phyloP scores from a whole-genome alignment of 2,888 invertebrate species.

The Suillia variegata region DNA sequence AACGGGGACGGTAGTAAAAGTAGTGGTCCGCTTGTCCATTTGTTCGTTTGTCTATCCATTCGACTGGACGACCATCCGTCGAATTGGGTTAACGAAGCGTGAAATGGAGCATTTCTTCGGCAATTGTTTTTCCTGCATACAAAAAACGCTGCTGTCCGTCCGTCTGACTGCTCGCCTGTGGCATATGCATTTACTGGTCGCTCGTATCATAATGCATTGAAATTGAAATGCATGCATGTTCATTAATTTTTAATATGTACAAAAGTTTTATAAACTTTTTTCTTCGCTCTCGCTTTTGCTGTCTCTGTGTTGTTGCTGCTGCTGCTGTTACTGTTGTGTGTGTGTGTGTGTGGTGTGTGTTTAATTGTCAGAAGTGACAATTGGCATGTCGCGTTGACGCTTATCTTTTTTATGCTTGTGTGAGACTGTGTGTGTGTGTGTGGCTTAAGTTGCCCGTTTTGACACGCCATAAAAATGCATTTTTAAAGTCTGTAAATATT shows the following conservation, averaged over 20 bases:
- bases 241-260: background rate
- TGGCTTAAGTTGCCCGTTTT: background rate
- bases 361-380: constrained; percentile 1
- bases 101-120: background rate
- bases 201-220: no score
- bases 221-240: no score
- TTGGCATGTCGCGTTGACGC: background rate
- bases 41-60: background rate
- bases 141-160: no score
- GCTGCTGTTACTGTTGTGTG: constrained; percentile 1
- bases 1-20: no score
- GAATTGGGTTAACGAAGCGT: constrained; percentile 3
- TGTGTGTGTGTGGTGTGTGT: no score
- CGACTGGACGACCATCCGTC: no score
- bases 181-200: no score
- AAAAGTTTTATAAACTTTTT: background rate
- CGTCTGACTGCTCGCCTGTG: no score
- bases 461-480: background rate
- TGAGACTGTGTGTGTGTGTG: background rate
- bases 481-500: constrained; percentile 3
- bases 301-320: background rate
- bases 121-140: background rate
- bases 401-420: background rate
- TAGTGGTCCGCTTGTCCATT: no score
- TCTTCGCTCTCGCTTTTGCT: background rate